Percentiles rank a stretch among this genome's conserved stretches.
Conservation (phyloP, 2,113 vertebrate genomes). For the Probosciger aterrimus region DNA sequence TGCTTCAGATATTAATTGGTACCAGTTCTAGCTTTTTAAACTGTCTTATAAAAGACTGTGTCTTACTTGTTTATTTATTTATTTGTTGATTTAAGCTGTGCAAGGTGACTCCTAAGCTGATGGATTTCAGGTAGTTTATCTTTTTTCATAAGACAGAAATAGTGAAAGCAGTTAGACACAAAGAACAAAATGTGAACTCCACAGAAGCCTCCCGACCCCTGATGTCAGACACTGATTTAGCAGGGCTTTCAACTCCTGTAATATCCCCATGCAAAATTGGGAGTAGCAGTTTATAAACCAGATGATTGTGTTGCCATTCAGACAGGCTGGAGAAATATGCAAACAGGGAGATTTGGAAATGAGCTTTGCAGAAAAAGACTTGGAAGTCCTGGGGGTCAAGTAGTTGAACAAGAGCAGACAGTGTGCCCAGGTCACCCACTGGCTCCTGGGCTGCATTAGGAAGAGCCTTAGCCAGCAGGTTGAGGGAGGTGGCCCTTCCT, state of each 20-base stretch:
- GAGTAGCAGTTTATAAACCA: background rate
- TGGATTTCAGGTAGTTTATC: background rate
- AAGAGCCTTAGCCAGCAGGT: background rate
- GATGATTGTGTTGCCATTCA: background rate
- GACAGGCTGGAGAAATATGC: background rate
- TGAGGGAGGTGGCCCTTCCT: background rate
- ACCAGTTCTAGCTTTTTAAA: background rate
- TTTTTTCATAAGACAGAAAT: background rate
- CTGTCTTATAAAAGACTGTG: background rate
- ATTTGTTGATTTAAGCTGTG: background rate
- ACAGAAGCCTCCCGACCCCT: background rate
- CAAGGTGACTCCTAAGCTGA: background rate
- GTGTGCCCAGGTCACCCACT: background rate
- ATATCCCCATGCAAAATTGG: background rate
- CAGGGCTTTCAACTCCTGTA: rapidly evolving
- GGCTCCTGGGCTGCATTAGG: background rate
- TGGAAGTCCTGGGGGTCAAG: background rate
- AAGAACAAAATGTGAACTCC: background rate
- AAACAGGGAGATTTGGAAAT: background rate
- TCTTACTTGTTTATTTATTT: background rate
- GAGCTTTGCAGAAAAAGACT: background rate
- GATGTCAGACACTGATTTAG: background rate
- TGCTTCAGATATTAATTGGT: background rate
- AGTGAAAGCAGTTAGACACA: background rate
- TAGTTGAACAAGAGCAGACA: background rate